Base-by-base conservation (phyloP, 2,113 vertebrate genomes). In the Notarius quadriscutis region DNA sequence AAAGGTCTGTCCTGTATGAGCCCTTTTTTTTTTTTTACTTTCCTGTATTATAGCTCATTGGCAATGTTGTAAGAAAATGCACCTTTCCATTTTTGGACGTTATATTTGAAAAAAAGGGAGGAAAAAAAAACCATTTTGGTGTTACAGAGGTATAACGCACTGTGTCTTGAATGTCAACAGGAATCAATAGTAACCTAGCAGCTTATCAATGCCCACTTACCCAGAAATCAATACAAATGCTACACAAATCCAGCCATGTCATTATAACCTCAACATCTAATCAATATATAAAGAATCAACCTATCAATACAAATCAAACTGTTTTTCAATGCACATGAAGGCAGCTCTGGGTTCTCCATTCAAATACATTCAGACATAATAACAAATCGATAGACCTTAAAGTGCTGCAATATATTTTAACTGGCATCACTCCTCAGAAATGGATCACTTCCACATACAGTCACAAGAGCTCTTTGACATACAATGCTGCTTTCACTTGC, bases 331-430 rank as follows among this genome's bases (percentile, higher is more conserved):
- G 89, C 88, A 75, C 85, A 90, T 92, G 90, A 86, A 89, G 77
- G 89, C 84, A 85, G 90, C 89, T 91, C 92, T 91, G 60, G n/a
- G 92, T 90, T 92, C 92, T 91, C 78, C 91, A 92, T 93, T 93
- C 88, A 90, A 90, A 92, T 93, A 92, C 92, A 92, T 93, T 89
- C 90, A 85, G 88, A 89, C 89, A 93, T 93, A 94, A 87, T 69
- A 77, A 86, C 86, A 81, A 82, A 93, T 95, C 94, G 92, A 94
- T 94, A 94, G 84, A 90, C 84, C 91, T 92, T 92, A 92, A 91
- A 93, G 91, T 92, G 90, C 63, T 87, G 89, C 88, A 91, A 92
- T 91, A 92, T 91, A 92, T 93, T 93, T 90, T 92, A 92, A 94
- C 93, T 63, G 92, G 93, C 91, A 67, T 65, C 86, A 51, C 90